Evolutionary conservation across 1,140 invertebrate genomes (phyloP).

Genomic region (Marisa cornuarietis): DNA sequence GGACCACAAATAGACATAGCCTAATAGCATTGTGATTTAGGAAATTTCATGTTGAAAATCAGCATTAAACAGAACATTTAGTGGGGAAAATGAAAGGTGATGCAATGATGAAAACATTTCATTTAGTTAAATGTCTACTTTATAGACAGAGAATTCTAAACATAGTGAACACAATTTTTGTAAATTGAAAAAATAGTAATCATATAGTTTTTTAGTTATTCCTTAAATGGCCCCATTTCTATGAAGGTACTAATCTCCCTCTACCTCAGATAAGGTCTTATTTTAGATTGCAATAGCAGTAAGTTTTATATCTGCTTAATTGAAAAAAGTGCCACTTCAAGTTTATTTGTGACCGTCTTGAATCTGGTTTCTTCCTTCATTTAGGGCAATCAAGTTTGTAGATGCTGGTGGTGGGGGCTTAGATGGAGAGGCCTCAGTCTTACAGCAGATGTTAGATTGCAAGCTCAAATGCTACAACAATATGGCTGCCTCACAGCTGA

Average conservation of each 20-base stretch:
- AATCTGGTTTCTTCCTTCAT: conserved; percentile 19
- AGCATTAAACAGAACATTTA: too few relatives aligned
- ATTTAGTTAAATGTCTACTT: too few relatives aligned
- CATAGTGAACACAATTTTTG: background rate
- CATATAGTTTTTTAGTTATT: too few relatives aligned
- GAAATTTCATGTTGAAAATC: too few relatives aligned
- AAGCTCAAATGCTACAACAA: conserved; percentile 87
- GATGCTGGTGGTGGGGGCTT: conserved; percentile 68
- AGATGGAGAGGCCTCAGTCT: conserved; percentile 45
- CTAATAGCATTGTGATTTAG: too few relatives aligned
- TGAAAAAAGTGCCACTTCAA: background rate
- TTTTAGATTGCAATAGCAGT: background rate
- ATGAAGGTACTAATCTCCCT: background rate
- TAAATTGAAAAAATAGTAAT: background rate
- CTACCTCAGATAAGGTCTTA: background rate
- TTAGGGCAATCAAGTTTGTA: conserved; percentile 80
- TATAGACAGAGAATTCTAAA: too few relatives aligned
- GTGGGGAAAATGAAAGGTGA: too few relatives aligned
- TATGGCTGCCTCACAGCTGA: conserved; percentile 87
- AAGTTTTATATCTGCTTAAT: background rate
- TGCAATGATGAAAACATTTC: too few relatives aligned
- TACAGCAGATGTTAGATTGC: conserved; percentile 75
- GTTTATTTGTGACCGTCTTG: background rate
- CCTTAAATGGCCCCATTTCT: background rate
- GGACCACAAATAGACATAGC: too few relatives aligned